These are phyloP conservation scores for Andricus grossulariae DNA, from an alignment of 1,140 invertebrate genomes.

Conservation along the genomic window DNA sequence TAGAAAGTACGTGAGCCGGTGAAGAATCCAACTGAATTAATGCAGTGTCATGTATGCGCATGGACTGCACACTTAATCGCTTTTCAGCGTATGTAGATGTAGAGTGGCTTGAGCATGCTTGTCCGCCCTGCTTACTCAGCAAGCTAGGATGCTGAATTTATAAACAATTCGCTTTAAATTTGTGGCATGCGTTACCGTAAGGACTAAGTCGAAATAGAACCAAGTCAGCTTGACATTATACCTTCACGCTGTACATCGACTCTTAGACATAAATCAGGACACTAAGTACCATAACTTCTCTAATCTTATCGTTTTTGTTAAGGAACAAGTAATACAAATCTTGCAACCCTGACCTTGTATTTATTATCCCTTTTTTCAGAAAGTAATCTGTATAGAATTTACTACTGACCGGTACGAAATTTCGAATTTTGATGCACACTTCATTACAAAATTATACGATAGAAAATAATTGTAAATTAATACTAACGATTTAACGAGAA, in stretches of 20 bases:
- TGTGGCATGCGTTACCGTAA: conserved; percentile 37
- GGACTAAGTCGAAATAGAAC: neutral
- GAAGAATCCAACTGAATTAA: conserved; percentile 18
- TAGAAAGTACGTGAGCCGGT: conserved; percentile 10
- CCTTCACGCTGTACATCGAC: neutral
- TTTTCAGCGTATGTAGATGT: neutral
- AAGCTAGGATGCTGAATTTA: conserved; percentile 36
- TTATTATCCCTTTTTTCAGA: too few relatives aligned
- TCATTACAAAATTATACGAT: too few relatives aligned
- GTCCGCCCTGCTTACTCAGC: conserved; percentile 16
- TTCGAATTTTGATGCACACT: too few relatives aligned
- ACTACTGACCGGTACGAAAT: too few relatives aligned
- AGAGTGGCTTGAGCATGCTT: conserved; percentile 14
- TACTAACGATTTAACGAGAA: too few relatives aligned
- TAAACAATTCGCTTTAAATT: conserved; percentile 40
- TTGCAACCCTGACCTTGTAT: too few relatives aligned
- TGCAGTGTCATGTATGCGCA: conserved; percentile 12
- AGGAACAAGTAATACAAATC: too few relatives aligned
- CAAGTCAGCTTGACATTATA: neutral
- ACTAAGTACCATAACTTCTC: too few relatives aligned
- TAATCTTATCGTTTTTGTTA: too few relatives aligned
- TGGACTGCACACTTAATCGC: conserved; percentile 21
- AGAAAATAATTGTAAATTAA: too few relatives aligned
- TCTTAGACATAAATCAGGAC: neutral
- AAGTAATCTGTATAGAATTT: too few relatives aligned